Evolutionary conservation across 2,113 vertebrate genomes (phyloP), one percentile per base, ranked within the genome.

Genomic region (Colius striatus): DNA sequence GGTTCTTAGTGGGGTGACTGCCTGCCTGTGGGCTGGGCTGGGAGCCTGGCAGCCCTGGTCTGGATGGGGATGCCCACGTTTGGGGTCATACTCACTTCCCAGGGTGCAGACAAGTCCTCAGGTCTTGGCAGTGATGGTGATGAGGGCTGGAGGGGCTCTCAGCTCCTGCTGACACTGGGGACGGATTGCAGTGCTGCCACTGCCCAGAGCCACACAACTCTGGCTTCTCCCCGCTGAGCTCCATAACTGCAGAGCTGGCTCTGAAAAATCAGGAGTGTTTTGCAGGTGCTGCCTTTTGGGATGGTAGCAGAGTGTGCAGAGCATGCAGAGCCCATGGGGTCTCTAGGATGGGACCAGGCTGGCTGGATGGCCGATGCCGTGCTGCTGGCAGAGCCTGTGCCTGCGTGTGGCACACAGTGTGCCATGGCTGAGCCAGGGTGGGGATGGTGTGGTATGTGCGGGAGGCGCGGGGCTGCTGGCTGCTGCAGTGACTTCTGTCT

Each of bases 1-100:
- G 25, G n/a, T 29, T 78, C 0, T 1, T 3, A 34, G 25, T 2
- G 0, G 73, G 47, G 11, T 54, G 3, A 0, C 41, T 1, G 5
- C 54, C n/a, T 13, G n/a, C 58, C 29, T 6, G 41, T 1, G 5
- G 67, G 74, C 20, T 36, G 16, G 41, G 34, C 30, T 58, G 58
- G 58, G 43, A 51, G 58, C 20, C 43, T 16, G 51, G 51, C 58
- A 15, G 10, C 43, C 6, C 26, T 0, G 1, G 50, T 50, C 7
- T 12, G 57, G 63, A 34, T 2, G 3, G 20, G 51, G 22, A 10
- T 71, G 34, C 43, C 6, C 20, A 7, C 2, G 5, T n/a, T 11
- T 20, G 72, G 43, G 73, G 16, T 22, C 32, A 29, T 51, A 63
- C 36, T 29, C 1, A 0, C 27, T 66, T 27, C 14, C 27, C 34